Percentiles rank a stretch among this genome's conserved stretches.
These are phyloP conservation scores for Schizothorax lantsangensis DNA, from an alignment of 2,797 vertebrate genomes.

Conservation along the genomic window DNA sequence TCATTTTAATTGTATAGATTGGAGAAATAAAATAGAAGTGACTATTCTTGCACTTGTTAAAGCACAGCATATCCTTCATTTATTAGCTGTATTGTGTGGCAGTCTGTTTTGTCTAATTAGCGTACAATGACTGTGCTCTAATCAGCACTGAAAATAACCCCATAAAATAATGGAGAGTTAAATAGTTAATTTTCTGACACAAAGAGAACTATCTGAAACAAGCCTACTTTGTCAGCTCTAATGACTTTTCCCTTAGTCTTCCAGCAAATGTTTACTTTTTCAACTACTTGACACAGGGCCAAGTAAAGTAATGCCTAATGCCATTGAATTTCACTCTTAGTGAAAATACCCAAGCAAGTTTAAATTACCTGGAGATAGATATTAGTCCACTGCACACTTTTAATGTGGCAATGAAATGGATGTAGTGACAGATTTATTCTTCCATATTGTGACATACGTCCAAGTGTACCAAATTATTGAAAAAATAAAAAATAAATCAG, in stretches of 20 bases:
- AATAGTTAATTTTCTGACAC: conserved; percentile 15
- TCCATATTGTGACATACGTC: background rate
- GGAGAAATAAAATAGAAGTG: background rate
- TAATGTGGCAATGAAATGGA: background rate
- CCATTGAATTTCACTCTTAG: background rate
- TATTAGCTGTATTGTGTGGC: background rate
- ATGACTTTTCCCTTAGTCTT: conserved; percentile 8
- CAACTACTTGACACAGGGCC: background rate
- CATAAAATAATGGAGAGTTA: conserved; percentile 15
- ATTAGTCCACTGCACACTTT: background rate
- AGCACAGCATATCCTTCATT: background rate
- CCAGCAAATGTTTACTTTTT: conserved; percentile 23
- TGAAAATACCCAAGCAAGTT: background rate
- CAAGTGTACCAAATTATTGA: background rate
- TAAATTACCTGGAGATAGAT: background rate
- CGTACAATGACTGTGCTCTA: background rate
- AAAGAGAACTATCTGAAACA: conserved; percentile 2
- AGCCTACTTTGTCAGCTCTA: conserved; percentile 9
- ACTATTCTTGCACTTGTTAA: background rate
- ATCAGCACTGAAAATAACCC: conserved; percentile 20
- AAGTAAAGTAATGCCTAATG: background rate
- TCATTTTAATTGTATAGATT: background rate
- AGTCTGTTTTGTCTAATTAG: conserved; percentile 14
- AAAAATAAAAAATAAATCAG: too few relatives aligned
- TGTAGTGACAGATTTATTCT: background rate